Base-by-base conservation (phyloP, 2,797 vertebrate species). In the Sparidentex hasta region DNA sequence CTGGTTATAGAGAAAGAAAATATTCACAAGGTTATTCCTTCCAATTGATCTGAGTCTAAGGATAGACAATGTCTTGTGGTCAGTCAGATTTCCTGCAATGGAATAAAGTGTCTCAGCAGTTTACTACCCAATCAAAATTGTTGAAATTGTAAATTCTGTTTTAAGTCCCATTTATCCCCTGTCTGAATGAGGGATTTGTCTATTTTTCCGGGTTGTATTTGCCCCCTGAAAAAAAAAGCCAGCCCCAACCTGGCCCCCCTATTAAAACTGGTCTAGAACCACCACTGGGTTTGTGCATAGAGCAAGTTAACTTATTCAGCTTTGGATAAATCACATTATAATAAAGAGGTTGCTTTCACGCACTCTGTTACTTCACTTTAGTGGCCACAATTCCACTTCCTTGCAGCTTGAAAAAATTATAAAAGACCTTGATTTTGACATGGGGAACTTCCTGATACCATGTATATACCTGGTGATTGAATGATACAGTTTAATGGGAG, bases 1-100 rank as follows among this genome's bases (percentile, higher is more conserved):
- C 74, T 75, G 69, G 74, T 77, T 66, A 70, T 44, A 38, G 70
- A 79, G 61, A 38, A 38, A 80, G 59, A 51, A 63, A 68, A n/a
- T 25, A 55, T 13, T 50, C 14, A 7, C 23, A 21, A 14, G 63
- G 23, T 14, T 25, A 43, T 29, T 70, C 27, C 12, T 21, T 11
- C 51, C 17, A 63, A 1, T 47, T 59, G 17, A 2, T 29, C 11
- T 38, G 25, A 38, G 41, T 1, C 33, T 38, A 47, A 50, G 9
- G 33, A 62, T 14, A 17, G 6, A 59, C 25, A 11, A 29, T 43
- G 9, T 23, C 21, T 25, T 5, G 48, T 59, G 5, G n/a, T 33
- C 38, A 17, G 7, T 71, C n/a, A n/a, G n/a, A n/a, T n/a, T n/a
- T n/a, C n/a, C n/a, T n/a, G n/a, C n/a, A n/a, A n/a, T n/a, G n/a